Evolutionary conservation across 2,888 invertebrate genomes (phyloP).

Genomic region (Drosophila atroscutellata): DNA sequence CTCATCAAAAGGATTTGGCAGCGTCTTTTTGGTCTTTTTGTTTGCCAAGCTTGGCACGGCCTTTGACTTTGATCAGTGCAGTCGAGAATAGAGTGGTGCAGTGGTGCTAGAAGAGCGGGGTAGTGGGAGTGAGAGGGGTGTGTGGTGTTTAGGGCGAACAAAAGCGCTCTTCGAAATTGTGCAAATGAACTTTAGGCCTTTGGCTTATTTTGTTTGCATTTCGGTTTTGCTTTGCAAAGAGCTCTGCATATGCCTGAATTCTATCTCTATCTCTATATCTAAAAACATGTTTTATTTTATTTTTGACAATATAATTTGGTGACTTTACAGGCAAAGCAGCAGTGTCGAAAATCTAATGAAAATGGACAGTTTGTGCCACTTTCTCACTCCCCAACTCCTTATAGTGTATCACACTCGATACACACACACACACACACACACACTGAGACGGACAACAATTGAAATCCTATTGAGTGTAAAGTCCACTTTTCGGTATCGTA

Average conservation of each 20-base stretch:
- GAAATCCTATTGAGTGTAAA: conserved; percentile 73
- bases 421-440: conserved; percentile 1
- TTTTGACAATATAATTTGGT: conserved; percentile 80
- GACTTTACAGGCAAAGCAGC: conserved; percentile 61
- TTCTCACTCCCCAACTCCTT: not conserved
- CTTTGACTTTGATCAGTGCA: conserved; percentile 73
- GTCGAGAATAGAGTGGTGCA: not conserved
- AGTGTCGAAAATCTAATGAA: conserved; percentile 72
- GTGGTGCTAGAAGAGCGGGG: conserved; percentile 5
- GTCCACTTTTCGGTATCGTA: conserved; percentile 45
- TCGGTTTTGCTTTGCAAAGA: conserved; percentile 60
- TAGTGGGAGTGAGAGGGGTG: not conserved
- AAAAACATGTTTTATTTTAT: conserved; percentile 79
- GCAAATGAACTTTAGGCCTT: conserved; percentile 82
- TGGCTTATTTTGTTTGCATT: conserved; percentile 81
- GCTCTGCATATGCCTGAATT: conserved; percentile 10
- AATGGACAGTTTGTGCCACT: conserved; percentile 50
- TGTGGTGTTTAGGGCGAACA: conserved; percentile 8
- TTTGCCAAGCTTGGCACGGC: conserved; percentile 73
- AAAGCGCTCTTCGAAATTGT: conserved; percentile 73
- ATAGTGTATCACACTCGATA: not conserved
- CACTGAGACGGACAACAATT: conserved; percentile 58
- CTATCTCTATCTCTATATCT: conserved; percentile 1
- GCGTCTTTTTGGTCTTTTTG: conserved; percentile 81
- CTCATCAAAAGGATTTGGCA: conserved; percentile 80